These are phyloP conservation scores for Malurus alboscapulatus DNA, from an alignment of 2,113 vertebrate genomes.

Conservation along the genomic window DNA sequence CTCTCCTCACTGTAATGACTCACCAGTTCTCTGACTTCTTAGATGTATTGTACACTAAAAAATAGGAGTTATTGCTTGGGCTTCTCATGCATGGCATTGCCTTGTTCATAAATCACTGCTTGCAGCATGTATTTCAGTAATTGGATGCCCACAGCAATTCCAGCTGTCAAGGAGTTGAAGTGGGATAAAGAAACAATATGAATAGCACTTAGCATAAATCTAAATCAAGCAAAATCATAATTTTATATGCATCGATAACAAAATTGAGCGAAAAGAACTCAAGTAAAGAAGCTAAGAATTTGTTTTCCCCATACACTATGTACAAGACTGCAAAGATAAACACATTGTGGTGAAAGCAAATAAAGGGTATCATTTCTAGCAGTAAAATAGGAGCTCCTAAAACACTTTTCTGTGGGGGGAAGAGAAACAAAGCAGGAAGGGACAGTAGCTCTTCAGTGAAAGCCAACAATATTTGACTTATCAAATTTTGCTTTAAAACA, in stretches of 20 bases:
- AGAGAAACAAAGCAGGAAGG: neutral
- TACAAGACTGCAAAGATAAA: neutral
- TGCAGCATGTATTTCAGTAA: neutral
- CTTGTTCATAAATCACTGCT: neutral
- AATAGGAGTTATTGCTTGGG: neutral
- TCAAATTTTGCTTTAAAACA: neutral
- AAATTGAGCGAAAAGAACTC: neutral
- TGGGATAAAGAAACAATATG: neutral
- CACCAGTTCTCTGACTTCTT: neutral
- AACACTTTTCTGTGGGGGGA: neutral
- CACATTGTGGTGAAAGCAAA: neutral
- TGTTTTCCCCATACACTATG: neutral
- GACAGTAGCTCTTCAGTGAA: neutral
- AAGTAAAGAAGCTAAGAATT: neutral
- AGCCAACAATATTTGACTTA: neutral
- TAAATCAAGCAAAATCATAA: neutral
- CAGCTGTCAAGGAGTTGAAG: neutral
- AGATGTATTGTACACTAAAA: neutral
- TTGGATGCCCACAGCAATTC: neutral
- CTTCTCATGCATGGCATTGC: neutral
- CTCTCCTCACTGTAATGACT: neutral
- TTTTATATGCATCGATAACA: neutral
- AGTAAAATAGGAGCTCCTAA: neutral
- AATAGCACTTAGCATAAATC: neutral
- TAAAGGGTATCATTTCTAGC: neutral